Evolutionary conservation across 1,140 invertebrate species (phyloP).

Genomic region (Drosophila setifemur): DNA sequence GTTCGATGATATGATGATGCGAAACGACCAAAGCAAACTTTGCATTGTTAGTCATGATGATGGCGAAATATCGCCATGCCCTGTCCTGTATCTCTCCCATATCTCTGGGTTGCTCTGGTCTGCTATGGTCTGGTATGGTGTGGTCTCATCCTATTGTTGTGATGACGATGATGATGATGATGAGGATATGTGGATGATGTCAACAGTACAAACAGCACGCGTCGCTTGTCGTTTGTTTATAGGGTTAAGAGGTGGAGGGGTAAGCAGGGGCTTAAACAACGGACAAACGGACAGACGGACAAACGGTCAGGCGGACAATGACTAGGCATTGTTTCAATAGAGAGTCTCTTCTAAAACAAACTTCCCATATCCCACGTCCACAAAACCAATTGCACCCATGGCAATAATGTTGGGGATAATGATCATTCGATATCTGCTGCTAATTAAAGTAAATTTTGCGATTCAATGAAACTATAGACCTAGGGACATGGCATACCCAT

Average conservation of each 20-base stretch:
- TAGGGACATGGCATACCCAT: constrained; percentile 16
- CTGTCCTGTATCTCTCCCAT: neutral
- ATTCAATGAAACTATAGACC: constrained; percentile 55
- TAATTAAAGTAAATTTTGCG: constrained; percentile 76
- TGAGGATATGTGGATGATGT: constrained; percentile 53
- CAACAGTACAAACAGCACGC: constrained; percentile 67
- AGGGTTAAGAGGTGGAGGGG: neutral
- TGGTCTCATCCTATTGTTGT: constrained; percentile 30
- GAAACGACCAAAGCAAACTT: constrained; percentile 62
- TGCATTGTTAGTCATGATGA: constrained; percentile 66
- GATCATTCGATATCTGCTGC: constrained; percentile 53
- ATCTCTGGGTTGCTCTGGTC: constrained; percentile 1
- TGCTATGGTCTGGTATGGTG: constrained; percentile 26
- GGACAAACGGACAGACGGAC: neutral
- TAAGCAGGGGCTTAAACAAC: neutral
- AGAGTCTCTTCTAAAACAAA: constrained; percentile 62
- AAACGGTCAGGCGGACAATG: constrained; percentile 48
- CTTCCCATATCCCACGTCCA: constrained; percentile 29
- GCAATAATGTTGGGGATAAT: neutral
- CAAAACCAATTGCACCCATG: constrained; percentile 4
- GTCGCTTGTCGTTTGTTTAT: constrained; percentile 26
- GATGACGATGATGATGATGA: constrained; percentile 19
- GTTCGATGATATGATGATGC: constrained; percentile 53
- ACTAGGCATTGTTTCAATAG: constrained; percentile 68
- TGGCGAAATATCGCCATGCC: constrained; percentile 23